These are phyloP conservation scores for Zaprionus inermis DNA, from an alignment of 1,140 invertebrate species.

Conservation along the genomic window DNA sequence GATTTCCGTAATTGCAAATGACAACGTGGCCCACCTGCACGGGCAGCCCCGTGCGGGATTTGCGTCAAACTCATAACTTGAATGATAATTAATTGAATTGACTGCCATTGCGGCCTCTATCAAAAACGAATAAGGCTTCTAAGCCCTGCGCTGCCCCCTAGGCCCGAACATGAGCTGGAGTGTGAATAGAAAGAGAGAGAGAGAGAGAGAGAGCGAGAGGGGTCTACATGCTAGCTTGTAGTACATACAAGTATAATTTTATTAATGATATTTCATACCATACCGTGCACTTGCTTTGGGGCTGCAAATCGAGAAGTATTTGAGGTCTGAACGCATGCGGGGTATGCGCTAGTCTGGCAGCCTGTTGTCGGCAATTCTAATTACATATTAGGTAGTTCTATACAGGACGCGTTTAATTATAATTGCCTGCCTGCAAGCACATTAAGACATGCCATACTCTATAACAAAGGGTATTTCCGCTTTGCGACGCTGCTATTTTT, in stretches of 20 bases:
- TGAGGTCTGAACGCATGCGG: no score
- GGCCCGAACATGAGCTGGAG: no score
- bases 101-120: background rate
- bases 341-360: background rate
- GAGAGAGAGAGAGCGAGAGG: no score
- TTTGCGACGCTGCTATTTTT: background rate
- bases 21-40: background rate
- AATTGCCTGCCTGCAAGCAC: background rate
- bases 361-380: background rate
- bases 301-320: no score
- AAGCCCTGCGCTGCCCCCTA: background rate
- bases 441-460: background rate
- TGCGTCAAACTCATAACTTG: constrained; percentile 2
- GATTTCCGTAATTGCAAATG: background rate
- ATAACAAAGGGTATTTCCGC: background rate
- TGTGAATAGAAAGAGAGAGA: no score
- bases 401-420: background rate
- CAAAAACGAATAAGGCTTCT: background rate
- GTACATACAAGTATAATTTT: no score
- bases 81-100: constrained; percentile 5
- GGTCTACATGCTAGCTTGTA: no score
- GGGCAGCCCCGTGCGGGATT: background rate
- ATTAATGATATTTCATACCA: no score
- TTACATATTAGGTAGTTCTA: background rate
- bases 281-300: no score